Conservation (phyloP, 2,888 invertebrate genomes). For the Anarsia innoxiella region DNA sequence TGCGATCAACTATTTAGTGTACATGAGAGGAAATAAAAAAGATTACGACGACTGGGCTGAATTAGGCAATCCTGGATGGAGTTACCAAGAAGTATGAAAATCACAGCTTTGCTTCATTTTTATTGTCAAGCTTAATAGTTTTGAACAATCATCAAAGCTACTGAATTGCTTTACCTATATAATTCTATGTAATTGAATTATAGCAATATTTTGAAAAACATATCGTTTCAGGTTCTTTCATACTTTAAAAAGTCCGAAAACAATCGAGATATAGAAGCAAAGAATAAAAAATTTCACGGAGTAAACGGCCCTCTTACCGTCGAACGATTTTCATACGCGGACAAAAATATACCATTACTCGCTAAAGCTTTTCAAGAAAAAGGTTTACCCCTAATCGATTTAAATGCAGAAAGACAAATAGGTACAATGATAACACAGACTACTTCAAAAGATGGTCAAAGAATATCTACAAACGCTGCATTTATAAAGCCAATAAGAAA, state of each 20-base stretch:
- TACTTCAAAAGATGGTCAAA: conserved; percentile 72
- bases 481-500: conserved; percentile 77
- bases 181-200: too few relatives aligned
- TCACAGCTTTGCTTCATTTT: too few relatives aligned
- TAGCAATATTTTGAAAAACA: background rate
- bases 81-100: conserved; percentile 62
- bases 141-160: too few relatives aligned
- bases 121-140: background rate
- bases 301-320: conserved; percentile 76
- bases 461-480: conserved; percentile 77
- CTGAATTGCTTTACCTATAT: too few relatives aligned
- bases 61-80: conserved; percentile 77
- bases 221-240: conserved; percentile 69
- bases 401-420: conserved; percentile 71
- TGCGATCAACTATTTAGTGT: conserved; percentile 79
- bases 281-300: conserved; percentile 71
- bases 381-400: conserved; percentile 73
- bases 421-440: conserved; percentile 78
- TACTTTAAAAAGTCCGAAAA: conserved; percentile 81
- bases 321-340: conserved; percentile 75
- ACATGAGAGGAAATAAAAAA: conserved; percentile 75
- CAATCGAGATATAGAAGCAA: conserved; percentile 64
- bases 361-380: conserved; percentile 76
- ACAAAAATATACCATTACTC: conserved; percentile 68
- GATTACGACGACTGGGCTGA: conserved; percentile 81